phyloP scores from a whole-genome alignment of 2,797 vertebrate species.

The Myiotriccus ornatus region DNA sequence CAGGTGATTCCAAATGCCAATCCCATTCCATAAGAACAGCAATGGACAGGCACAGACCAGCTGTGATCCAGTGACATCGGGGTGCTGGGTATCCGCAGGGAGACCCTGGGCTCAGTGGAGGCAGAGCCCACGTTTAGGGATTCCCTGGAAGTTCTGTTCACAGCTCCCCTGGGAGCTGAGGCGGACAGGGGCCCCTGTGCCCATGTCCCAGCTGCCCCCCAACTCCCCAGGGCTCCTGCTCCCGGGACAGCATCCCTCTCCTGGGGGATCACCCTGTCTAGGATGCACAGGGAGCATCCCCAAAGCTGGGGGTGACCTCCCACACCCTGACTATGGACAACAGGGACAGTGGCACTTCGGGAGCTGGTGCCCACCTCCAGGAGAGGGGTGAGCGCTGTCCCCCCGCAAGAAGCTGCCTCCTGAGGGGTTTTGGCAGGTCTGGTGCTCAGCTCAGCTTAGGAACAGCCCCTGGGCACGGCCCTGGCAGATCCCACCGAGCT shows the following conservation, averaged over 20 bases:
- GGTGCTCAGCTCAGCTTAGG: neutral
- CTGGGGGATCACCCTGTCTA: neutral
- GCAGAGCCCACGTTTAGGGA: neutral
- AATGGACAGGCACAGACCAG: neutral
- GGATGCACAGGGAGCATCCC: neutral
- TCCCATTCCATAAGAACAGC: neutral
- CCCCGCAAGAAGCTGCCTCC: rapidly evolving
- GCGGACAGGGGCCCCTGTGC: rapidly evolving
- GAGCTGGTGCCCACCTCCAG: neutral
- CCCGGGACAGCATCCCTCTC: neutral
- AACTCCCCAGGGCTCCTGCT: neutral
- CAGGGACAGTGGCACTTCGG: rapidly evolving
- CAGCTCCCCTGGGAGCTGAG: neutral
- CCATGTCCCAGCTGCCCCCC: neutral
- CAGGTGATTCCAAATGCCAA: neutral
- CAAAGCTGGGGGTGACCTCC: neutral
- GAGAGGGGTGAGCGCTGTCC: neutral
- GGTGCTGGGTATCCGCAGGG: neutral
- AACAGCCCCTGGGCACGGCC: neutral
- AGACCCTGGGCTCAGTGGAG: neutral
- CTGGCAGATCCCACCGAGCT: neutral
- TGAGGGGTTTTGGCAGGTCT: neutral
- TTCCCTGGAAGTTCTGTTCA: neutral
- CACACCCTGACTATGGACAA: neutral
- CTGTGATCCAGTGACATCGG: rapidly evolving